Conservation (phyloP, 2,797 vertebrate genomes). For the Synanceia verrucosa region DNA sequence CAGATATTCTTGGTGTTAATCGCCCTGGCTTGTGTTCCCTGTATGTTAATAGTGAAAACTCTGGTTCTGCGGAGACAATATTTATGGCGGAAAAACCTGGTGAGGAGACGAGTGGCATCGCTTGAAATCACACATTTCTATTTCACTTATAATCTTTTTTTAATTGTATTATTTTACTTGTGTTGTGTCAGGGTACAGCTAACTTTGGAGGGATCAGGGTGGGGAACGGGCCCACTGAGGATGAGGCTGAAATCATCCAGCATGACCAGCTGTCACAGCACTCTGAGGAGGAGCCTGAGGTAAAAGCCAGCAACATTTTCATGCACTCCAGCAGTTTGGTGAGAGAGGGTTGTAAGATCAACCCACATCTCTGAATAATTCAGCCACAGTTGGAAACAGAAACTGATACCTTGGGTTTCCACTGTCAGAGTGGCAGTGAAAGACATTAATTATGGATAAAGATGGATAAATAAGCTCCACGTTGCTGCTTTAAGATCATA, state of each 20-base stretch:
- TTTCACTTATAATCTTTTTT: background rate
- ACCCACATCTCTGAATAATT: constrained; percentile 70
- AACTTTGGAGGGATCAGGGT: constrained; percentile 97
- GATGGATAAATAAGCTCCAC: background rate
- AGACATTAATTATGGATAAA: constrained; percentile 47
- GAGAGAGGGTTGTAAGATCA: constrained; percentile 32
- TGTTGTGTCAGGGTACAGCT: constrained; percentile 87
- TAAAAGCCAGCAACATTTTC: constrained; percentile 62
- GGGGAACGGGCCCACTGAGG: constrained; percentile 96
- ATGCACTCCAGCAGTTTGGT: background rate
- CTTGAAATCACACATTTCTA: background rate
- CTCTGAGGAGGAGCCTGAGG: constrained; percentile 94
- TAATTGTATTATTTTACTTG: background rate
- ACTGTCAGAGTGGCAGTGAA: constrained; percentile 11
- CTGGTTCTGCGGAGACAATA: constrained; percentile 90
- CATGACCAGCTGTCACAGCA: constrained; percentile 96
- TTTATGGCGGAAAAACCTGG: constrained; percentile 89
- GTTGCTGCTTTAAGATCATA: background rate
- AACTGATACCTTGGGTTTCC: constrained; percentile 48
- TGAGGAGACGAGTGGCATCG: constrained; percentile 56
- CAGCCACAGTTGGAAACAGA: constrained; percentile 31
- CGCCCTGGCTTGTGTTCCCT: constrained; percentile 92
- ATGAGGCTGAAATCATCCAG: constrained; percentile 98
- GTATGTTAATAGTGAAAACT: constrained; percentile 95
- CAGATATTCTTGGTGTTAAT: constrained; percentile 91